Base-by-base conservation (phyloP, 2,113 vertebrate species). In the Clarias macrocephalus region DNA sequence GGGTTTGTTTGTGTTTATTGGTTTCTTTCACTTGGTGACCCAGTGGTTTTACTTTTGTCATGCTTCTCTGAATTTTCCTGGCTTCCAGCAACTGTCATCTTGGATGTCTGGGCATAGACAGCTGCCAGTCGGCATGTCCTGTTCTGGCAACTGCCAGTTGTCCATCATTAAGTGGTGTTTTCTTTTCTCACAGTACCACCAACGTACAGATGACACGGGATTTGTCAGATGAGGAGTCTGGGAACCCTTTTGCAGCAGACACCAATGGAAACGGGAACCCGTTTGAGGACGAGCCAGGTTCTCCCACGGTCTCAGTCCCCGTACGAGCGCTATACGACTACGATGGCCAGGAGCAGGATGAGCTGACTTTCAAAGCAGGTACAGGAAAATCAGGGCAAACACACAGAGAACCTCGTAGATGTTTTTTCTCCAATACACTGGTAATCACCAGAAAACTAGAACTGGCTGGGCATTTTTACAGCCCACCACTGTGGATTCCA, bases 321-420 rank as follows among this genome's bases (percentile, higher is more conserved):
- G 98, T 99, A 23, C 95, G 94, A 63, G 98, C 98, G 0, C 94
- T 99, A 8, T 99, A 99, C 0, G 98, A 99, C 94, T 99, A 99
- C 0, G 98, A 99, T 28, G 97, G 98, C 5, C 98, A 99, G 92
- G 98, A 99, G 88, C 97, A 98, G 23, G 98, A 99, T 3, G 98
- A 99, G 92, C 97, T 99, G 68, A 99, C 96, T 92, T 99, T 99
- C 93, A 97, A 97, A 94, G 96, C 97, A 77, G 98, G 98, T 99
- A 91, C 81, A 80, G 42, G 25, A 79, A 21, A 11, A 65, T 60
- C 3, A 13, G 15, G 11, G 15, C 65, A 60, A 77, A 62, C 15
- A 10, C 52, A 42, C 1, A 12, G 75, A 12, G 33, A 25, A 84
- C 3, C 1, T 42, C 21, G 70, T 19, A 65, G 52, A 28, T 8